Conservation (phyloP, 2,797 vertebrate genomes). For the Amphiprion clarkii region DNA sequence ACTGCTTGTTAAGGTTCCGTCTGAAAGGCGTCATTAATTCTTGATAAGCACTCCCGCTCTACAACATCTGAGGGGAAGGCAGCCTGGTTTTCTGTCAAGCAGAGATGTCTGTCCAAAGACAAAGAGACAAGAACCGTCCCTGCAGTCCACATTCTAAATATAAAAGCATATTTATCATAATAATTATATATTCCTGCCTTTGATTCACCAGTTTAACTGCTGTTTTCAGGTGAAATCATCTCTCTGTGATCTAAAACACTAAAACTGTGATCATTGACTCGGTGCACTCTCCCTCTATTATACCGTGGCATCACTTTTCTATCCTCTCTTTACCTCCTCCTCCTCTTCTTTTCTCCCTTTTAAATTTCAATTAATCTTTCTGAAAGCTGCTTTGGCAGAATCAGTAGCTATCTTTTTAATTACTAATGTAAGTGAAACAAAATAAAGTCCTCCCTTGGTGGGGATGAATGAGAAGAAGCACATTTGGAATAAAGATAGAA, state of each 20-base stretch:
- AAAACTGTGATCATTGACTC: constrained; percentile 1
- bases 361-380: neutral
- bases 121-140: neutral
- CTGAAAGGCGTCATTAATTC: constrained; percentile 71
- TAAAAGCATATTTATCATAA: constrained; percentile 9
- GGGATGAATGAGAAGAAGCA: neutral
- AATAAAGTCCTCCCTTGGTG: constrained; percentile 41
- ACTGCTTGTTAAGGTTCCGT: constrained; percentile 58
- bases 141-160: constrained; percentile 19
- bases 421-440: constrained; percentile 61
- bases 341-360: neutral
- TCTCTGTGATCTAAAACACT: no score
- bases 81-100: constrained; percentile 33
- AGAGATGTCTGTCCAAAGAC: constrained; percentile 10
- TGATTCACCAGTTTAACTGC: constrained; percentile 3
- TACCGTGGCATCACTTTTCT: constrained; percentile 5
- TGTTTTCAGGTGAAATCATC: neutral
- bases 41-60: constrained; percentile 64
- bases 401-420: constrained; percentile 63
- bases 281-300: neutral
- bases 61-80: constrained; percentile 40
- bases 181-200: neutral
- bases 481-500: constrained; percentile 20
- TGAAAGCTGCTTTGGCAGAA: constrained; percentile 9
- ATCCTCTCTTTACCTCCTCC: constrained; percentile 3